Evolutionary conservation across 2,888 invertebrate species (phyloP), one percentile per base, ranked within the genome.

Genomic region (Andrena haemorrhoa): DNA sequence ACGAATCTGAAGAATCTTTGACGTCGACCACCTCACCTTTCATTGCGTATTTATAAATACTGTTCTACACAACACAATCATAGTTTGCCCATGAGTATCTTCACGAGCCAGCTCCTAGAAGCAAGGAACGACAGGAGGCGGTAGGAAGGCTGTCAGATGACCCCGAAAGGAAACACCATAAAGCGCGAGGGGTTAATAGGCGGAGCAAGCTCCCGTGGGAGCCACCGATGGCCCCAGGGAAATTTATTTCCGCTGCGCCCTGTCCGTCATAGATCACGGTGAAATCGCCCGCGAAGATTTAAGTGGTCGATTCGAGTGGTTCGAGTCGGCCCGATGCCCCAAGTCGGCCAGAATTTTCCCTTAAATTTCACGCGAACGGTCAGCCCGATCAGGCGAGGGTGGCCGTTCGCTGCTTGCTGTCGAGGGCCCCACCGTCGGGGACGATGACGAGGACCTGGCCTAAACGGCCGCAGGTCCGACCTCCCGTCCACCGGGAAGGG

Each of bases 231-330:
- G 68, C 64, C 64, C 71, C 56, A 64, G 68, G 58, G 71, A 85
- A 76, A 83, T 83, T 87, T 82, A 87, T 84, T 81, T 79, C 73
- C 81, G 41, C n/a, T 26, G 63, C 61, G 65, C 61, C 64, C 69
- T 83, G 85, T 85, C 82, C 79, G 85, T 88, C 85, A 84, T 85
- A 87, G 87, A 89, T 90, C 87, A 84, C 81, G 70, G 73, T 81
- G 80, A 89, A 88, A 90, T 90, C 86, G 87, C 86, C 84, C 85
- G 79, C 83, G 86, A 89, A 85, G 86, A 89, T 88, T 86, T 85
- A 80, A 82, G 66, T 79, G 82, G 75, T 68, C 63, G 74, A 69
- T 49, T 60, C 31, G 23, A 3, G 29, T 7, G 16, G 49, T 10
- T 12, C 64, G 29, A 41, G 41, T 41, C 41, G 41, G 16, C 16